A percentile compares a stretch with the other conserved stretches of the same genome.
Evolutionary conservation across 2,888 invertebrate genomes (phyloP).

Genomic region (Rapana venosa): DNA sequence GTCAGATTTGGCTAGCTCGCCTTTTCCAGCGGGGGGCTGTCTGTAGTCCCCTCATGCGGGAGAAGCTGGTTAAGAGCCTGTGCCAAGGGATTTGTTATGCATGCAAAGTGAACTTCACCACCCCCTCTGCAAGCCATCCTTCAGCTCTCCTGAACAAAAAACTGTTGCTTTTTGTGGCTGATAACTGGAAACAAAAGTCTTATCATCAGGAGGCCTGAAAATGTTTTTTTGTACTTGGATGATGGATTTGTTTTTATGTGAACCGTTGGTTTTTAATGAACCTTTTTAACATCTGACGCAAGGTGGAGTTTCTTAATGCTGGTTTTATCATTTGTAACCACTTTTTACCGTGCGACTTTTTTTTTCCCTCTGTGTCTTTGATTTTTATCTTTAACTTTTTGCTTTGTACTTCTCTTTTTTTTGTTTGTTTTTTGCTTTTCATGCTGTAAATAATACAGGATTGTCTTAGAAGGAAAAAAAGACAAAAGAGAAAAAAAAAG

Average conservation of each 20-base stretch:
- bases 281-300: constrained; percentile 19
- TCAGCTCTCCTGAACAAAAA: constrained; percentile 32
- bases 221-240: constrained; percentile 16
- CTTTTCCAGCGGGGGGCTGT: constrained; percentile 31
- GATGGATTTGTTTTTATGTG: neutral
- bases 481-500: neutral
- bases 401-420: neutral
- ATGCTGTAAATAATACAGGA: neutral
- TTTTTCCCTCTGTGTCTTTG: neutral
- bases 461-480: neutral
- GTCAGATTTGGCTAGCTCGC: neutral
- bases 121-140: neutral
- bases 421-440: neutral
- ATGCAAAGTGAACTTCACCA: constrained; percentile 24
- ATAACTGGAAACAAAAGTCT: constrained; percentile 3
- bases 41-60: constrained; percentile 14
- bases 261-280: neutral
- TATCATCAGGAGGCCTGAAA: neutral
- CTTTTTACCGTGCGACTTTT: neutral
- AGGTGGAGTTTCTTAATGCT: constrained; percentile 5
- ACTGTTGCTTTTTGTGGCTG: constrained; percentile 11
- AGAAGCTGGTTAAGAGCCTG: neutral
- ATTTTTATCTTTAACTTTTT: constrained; percentile 11
- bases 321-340: constrained; percentile 18
- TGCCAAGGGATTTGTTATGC: constrained; percentile 5